Conservation (phyloP, 1,140 invertebrate genomes). For the Aphelinus certus region DNA sequence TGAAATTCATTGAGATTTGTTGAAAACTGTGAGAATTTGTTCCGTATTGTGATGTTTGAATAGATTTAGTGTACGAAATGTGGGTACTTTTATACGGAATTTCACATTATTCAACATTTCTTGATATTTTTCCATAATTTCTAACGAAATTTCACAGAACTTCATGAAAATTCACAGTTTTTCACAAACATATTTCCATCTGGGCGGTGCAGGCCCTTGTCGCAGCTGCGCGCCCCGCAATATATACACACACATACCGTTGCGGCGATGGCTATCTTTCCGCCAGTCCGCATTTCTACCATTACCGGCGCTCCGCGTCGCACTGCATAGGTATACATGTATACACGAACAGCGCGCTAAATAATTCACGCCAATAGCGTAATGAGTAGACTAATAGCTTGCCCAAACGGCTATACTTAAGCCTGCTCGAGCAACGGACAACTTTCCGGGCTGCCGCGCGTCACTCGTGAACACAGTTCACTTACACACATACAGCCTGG, state of each 20-base stretch:
- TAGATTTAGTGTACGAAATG: no score
- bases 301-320: not conserved
- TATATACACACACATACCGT: not conserved
- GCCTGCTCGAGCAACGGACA: not conserved
- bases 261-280: slow-evolving; percentile 12
- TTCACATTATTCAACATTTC: no score
- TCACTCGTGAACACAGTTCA: no score
- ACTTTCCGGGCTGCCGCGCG: slow-evolving; percentile 5
- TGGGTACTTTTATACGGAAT: no score
- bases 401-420: no score
- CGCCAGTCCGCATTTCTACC: not conserved
- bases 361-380: slow-evolving; percentile 22
- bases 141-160: no score
- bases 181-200: not conserved
- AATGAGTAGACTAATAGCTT: slow-evolving; percentile 9
- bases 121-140: no score
- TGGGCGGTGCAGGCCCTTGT: not conserved
- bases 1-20: no score
- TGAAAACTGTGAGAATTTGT: no score
- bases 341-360: not conserved
- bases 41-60: no score
- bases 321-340: not conserved
- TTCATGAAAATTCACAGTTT: no score
- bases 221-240: not conserved
- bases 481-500: not conserved